phyloP scores from a whole-genome alignment of 2,113 vertebrate genomes.

The Theristicus caerulescens region DNA sequence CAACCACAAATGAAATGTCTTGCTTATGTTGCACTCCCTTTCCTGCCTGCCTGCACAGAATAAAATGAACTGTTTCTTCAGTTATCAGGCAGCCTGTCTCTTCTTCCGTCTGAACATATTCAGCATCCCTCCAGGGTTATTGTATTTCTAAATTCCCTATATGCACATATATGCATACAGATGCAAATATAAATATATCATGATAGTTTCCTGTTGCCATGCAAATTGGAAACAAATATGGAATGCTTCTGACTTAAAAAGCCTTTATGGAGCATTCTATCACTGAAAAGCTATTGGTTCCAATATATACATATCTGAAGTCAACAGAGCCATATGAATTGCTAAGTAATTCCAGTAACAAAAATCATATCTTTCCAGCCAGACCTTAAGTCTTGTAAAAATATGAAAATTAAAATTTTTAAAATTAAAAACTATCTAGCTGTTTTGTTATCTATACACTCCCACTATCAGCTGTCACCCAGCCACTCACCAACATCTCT shows the following conservation, averaged over 20 bases:
- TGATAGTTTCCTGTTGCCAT: neutral
- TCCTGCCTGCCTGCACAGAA: conserved; percentile 29
- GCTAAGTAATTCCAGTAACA: neutral
- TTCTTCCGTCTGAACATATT: neutral
- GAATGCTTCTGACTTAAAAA: neutral
- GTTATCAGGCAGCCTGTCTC: neutral
- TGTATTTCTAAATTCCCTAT: neutral
- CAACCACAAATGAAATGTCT: conserved; percentile 67
- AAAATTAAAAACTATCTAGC: neutral
- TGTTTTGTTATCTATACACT: neutral
- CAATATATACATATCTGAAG: neutral
- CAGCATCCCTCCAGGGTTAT: neutral
- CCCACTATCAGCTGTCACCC: neutral
- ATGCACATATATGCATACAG: neutral
- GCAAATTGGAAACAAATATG: neutral
- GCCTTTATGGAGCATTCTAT: neutral
- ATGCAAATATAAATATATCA: neutral
- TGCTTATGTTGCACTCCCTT: conserved; percentile 59
- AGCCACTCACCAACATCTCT: neutral
- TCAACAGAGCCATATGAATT: neutral
- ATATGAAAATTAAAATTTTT: neutral
- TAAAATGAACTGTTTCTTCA: conserved; percentile 22
- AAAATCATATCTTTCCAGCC: neutral
- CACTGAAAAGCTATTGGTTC: neutral
- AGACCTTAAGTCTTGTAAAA: neutral